Evolutionary conservation across 2,888 invertebrate species (phyloP).

Genomic region (Alentia gelatinosa): DNA sequence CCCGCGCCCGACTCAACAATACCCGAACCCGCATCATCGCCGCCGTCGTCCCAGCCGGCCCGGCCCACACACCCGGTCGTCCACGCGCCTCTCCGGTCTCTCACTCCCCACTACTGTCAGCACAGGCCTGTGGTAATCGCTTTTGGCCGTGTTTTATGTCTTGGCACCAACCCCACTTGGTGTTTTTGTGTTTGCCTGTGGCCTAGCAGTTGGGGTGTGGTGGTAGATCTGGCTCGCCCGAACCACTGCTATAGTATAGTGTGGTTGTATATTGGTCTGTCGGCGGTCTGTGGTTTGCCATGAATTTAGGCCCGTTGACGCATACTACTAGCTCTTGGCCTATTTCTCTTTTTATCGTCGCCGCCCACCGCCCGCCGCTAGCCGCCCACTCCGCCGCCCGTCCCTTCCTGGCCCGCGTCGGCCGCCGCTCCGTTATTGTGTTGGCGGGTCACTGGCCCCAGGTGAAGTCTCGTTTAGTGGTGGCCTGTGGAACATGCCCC

Average conservation of each 20-base stretch:
- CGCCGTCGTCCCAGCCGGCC: background rate
- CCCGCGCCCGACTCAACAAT: too few species aligned
- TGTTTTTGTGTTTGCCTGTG: background rate
- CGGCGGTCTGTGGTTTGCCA: background rate
- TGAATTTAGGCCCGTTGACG: background rate
- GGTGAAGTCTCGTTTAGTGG: too few species aligned
- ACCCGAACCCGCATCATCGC: background rate
- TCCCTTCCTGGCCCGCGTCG: background rate
- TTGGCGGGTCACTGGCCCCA: background rate
- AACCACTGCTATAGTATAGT: background rate
- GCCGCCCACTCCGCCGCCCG: background rate
- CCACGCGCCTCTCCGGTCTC: background rate
- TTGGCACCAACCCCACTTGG: background rate
- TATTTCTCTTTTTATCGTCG: background rate
- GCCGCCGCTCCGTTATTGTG: too few species aligned
- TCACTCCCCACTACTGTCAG: background rate
- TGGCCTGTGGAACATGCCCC: too few species aligned
- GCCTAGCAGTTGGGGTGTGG: background rate
- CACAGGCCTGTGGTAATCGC: background rate
- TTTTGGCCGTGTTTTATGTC: slow-evolving; percentile 9
- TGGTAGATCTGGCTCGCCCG: background rate
- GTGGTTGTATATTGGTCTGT: background rate
- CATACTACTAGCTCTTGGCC: slow-evolving; percentile 16
- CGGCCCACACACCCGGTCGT: background rate
- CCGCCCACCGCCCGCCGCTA: background rate